phyloP scores from a whole-genome alignment of 2,888 invertebrate species.

The Candidula unifasciata region DNA sequence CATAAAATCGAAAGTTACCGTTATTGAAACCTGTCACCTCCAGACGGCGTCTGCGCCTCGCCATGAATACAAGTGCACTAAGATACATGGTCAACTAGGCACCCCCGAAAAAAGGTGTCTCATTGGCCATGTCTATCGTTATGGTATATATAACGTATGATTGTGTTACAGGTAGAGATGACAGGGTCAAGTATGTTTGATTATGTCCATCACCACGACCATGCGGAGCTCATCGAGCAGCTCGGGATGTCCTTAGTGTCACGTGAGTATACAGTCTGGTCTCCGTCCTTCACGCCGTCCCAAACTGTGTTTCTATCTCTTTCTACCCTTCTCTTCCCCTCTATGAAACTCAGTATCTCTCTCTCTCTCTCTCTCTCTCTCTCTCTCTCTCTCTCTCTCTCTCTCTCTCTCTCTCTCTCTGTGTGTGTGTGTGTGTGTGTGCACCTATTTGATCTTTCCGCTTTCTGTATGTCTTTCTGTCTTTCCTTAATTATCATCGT shows the following conservation, averaged over 20 bases:
- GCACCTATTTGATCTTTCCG: neutral
- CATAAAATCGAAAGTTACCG: too few relatives aligned
- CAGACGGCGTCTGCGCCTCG: too few relatives aligned
- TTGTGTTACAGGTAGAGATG: constrained; percentile 93
- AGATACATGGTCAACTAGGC: too few relatives aligned
- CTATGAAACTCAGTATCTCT: neutral
- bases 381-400: constrained; percentile 8
- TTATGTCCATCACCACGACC: constrained; percentile 97
- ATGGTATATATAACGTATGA: too few relatives aligned
- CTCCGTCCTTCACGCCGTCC: neutral
- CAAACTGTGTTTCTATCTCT: neutral
- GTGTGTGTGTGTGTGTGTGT: constrained; percentile 22
- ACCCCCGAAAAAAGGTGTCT: too few relatives aligned
- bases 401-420: constrained; percentile 14
- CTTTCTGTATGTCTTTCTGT: constrained; percentile 23
- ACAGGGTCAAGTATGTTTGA: constrained; percentile 99
- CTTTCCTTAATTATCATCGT: neutral
- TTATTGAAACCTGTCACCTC: too few relatives aligned
- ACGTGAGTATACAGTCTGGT: constrained; percentile 62
- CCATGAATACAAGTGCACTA: too few relatives aligned
- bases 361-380: neutral
- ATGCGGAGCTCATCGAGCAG: constrained; percentile 95
- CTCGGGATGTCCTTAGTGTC: constrained; percentile 89
- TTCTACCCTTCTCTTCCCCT: neutral
- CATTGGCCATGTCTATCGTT: too few relatives aligned